Percentiles rank a stretch among this genome's conserved stretches.
These are phyloP conservation scores for Drosophila pandora DNA, from an alignment of 1,140 invertebrate genomes.

Conservation along the genomic window DNA sequence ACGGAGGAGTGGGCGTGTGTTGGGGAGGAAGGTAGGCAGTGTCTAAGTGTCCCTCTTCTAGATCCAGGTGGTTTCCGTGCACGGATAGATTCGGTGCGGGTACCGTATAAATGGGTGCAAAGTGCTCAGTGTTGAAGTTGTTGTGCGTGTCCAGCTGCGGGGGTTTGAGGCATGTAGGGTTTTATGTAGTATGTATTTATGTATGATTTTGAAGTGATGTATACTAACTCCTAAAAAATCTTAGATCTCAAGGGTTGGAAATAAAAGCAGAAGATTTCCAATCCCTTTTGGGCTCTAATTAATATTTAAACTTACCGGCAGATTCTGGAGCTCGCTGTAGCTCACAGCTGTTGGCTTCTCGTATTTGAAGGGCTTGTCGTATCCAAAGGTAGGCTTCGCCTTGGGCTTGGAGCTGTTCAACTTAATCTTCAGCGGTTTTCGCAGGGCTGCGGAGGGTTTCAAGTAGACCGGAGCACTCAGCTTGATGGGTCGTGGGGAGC, in stretches of 20 bases:
- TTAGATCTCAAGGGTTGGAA: neutral
- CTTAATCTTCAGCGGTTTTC: constrained; percentile 78
- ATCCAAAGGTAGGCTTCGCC: constrained; percentile 67
- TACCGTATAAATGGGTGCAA: constrained; percentile 91
- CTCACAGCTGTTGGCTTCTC: constrained; percentile 65
- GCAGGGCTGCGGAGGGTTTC: constrained; percentile 42
- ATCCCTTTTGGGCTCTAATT: neutral
- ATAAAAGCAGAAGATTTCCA: neutral
- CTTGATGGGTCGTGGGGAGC: constrained; percentile 60
- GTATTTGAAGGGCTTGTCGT: constrained; percentile 77
- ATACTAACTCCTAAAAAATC: neutral
- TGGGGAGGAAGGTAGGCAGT: constrained; percentile 63
- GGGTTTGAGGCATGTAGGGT: constrained; percentile 25
- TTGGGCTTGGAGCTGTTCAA: constrained; percentile 64
- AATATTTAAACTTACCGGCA: constrained; percentile 67
- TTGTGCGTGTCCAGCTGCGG: constrained; percentile 72
- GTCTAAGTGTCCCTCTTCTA: constrained; percentile 55
- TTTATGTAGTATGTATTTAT: constrained; percentile 18
- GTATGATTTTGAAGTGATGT: neutral
- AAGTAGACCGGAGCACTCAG: constrained; percentile 62
- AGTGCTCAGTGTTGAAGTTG: constrained; percentile 76
- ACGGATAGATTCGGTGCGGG: constrained; percentile 88
- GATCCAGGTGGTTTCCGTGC: constrained; percentile 70
- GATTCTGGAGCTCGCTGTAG: constrained; percentile 65
- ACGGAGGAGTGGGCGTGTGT: constrained; percentile 18